Conservation (phyloP, 2,888 invertebrate species). For the Kryphioiulus occultus region DNA sequence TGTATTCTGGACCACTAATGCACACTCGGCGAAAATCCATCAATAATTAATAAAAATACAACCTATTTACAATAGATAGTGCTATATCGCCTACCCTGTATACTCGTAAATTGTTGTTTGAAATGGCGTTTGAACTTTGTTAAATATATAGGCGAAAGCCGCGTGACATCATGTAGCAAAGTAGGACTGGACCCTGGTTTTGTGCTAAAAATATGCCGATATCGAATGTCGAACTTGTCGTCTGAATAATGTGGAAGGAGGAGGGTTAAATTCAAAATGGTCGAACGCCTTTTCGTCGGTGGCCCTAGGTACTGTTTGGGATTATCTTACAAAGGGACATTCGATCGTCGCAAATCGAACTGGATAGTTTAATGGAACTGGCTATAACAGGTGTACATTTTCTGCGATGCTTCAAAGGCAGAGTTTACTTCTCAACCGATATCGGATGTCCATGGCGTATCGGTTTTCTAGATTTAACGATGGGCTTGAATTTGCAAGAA, state of each 20-base stretch:
- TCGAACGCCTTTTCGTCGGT: not conserved
- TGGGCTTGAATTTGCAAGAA: conserved; percentile 28
- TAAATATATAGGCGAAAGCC: too few species aligned
- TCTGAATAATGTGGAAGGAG: not conserved
- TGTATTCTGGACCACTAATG: too few species aligned
- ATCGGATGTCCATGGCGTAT: not conserved
- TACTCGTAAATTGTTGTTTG: too few species aligned
- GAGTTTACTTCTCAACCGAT: conserved; percentile 33
- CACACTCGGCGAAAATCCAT: too few species aligned
- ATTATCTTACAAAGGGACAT: conserved; percentile 36
- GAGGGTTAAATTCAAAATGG: not conserved
- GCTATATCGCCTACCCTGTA: too few species aligned
- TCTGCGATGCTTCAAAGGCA: not conserved
- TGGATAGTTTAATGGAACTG: conserved; percentile 46
- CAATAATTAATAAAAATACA: too few species aligned
- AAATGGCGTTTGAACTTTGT: too few species aligned
- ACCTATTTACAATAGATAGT: too few species aligned
- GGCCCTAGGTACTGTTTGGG: not conserved
- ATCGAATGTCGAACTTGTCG: not conserved
- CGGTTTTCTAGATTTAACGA: conserved; percentile 37
- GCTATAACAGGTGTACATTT: conserved; percentile 43
- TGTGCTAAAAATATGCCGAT: not conserved
- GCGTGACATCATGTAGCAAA: too few species aligned
- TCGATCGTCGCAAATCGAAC: conserved; percentile 44
- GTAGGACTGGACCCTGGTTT: too few species aligned